Base-by-base conservation (phyloP, 2,797 vertebrate genomes). In the Rhinogobio ventralis region DNA sequence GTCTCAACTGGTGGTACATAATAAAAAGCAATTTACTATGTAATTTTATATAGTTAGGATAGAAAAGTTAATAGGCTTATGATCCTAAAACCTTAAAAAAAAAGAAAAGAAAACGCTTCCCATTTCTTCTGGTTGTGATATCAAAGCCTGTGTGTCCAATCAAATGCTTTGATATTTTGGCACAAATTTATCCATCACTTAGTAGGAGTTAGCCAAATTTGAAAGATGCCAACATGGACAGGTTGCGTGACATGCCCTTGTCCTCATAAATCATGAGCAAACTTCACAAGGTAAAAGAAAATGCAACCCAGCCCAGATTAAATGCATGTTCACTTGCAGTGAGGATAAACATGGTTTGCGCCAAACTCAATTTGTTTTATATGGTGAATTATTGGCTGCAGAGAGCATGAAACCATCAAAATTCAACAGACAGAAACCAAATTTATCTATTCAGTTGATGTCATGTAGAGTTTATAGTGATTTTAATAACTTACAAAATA, bases 361-460 rank as follows among this genome's bases (percentile, higher is more conserved):
- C 39, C 45, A 42, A 71, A 55, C 79, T 71, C 67, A 46, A 46
- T 72, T 81, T 62, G 25, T 82, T 45, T 82, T 30, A 25, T 82
- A n/a, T 45, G 33, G 74, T 62, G 55, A 33, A 81, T 53, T 57
- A 68, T 80, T 68, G 64, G 45, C 46, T 80, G 64, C 64, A 13
- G 45, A 81, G 13, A 72, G 51, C 10, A 30, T 81, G 64, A 49
- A 73, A 82, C 28, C 39, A 62, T 69, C 28, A 62, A 33, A 73
- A 72, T 30, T 82, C 67, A 60, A 53, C 20, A 72, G 51, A 30
- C 67, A 62, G 46, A 69, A 71, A 57, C 11, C 4, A 57, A 42
- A 79, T 66, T 4, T 67, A 39, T 13, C 30, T 57, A 39, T n/a
- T n/a, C 30, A 76, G 30, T 5, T n/a, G 46, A 4, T 51, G 71